These are phyloP conservation scores for Chaenodraco wilsoni DNA, from an alignment of 2,797 vertebrate species.

Conservation along the genomic window DNA sequence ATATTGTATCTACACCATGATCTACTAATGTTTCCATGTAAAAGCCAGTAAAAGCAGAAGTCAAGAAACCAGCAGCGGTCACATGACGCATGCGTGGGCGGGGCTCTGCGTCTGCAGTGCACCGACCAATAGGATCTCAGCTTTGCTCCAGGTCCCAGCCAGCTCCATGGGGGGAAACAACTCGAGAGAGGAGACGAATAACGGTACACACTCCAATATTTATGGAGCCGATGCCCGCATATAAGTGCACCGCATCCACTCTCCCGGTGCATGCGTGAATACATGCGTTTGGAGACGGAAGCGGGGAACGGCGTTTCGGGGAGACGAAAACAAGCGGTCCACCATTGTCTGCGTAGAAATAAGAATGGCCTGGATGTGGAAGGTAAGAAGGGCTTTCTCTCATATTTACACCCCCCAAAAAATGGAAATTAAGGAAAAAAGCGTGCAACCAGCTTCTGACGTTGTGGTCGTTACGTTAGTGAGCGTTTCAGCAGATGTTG, in stretches of 20 bases:
- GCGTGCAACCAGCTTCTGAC: neutral
- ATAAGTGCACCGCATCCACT: constrained; percentile 65
- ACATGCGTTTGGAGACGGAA: constrained; percentile 33
- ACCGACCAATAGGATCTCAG: constrained; percentile 82
- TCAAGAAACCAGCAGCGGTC: constrained; percentile 73
- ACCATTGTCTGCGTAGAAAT: constrained; percentile 76
- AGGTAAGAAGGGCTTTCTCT: constrained; percentile 86
- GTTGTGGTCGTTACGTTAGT: neutral
- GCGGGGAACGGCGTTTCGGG: constrained; percentile 59
- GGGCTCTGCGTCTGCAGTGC: constrained; percentile 59
- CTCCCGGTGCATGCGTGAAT: constrained; percentile 40
- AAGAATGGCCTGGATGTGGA: constrained; percentile 97
- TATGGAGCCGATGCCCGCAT: constrained; percentile 77
- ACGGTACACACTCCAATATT: constrained; percentile 79
- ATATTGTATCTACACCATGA: too few relatives aligned
- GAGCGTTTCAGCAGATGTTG: constrained; percentile 40
- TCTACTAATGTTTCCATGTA: too few relatives aligned
- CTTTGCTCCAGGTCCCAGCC: constrained; percentile 71
- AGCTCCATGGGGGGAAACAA: constrained; percentile 60
- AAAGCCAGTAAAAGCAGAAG: constrained; percentile 24
- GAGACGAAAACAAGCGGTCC: constrained; percentile 65
- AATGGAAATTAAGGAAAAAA: too few relatives aligned
- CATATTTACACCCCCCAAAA: constrained; percentile 36
- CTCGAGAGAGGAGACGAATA: constrained; percentile 79
- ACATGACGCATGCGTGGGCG: constrained; percentile 81